Conservation (phyloP, 2,797 vertebrate species). For the Geotrypetes seraphini region DNA sequence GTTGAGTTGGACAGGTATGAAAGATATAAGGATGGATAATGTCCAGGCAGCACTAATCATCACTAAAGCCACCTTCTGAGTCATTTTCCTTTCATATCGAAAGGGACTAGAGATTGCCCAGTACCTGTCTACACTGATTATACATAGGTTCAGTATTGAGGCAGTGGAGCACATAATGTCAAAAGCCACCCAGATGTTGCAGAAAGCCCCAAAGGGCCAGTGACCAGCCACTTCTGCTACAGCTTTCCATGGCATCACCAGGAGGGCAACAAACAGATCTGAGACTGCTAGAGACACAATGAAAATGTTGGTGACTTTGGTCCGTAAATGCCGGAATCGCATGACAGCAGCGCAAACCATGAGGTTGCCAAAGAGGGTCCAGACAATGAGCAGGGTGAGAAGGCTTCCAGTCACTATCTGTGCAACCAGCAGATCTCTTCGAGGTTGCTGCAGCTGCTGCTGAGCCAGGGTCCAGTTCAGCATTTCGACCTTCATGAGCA, state of each 20-base stretch:
- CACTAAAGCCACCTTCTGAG: conserved; percentile 72
- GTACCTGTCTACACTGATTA: conserved; percentile 90
- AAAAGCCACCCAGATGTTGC: conserved; percentile 87
- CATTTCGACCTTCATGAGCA: no score
- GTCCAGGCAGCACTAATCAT: conserved; percentile 83
- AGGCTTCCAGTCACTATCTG: conserved; percentile 69
- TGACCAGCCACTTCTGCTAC: conserved; percentile 82
- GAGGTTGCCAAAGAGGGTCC: conserved; percentile 84
- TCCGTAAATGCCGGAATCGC: conserved; percentile 75
- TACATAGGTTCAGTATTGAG: conserved; percentile 88
- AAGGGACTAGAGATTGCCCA: conserved; percentile 95
- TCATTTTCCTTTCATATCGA: conserved; percentile 90
- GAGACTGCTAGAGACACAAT: conserved; percentile 86
- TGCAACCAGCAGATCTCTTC: conserved; percentile 19
- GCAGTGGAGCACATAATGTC: conserved; percentile 97
- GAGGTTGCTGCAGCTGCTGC: conserved; percentile 4
- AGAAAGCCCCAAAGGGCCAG: conserved; percentile 92
- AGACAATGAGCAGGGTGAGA: conserved; percentile 76
- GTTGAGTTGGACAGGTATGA: conserved; percentile 87
- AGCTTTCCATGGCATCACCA: conserved; percentile 97
- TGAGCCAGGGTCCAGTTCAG: conserved; percentile 1
- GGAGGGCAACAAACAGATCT: conserved; percentile 80
- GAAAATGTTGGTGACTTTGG: conserved; percentile 86
- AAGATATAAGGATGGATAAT: conserved; percentile 85
- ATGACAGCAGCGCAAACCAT: conserved; percentile 81